phyloP scores from a whole-genome alignment of 2,888 invertebrate genomes.

The Luperina testacea region DNA sequence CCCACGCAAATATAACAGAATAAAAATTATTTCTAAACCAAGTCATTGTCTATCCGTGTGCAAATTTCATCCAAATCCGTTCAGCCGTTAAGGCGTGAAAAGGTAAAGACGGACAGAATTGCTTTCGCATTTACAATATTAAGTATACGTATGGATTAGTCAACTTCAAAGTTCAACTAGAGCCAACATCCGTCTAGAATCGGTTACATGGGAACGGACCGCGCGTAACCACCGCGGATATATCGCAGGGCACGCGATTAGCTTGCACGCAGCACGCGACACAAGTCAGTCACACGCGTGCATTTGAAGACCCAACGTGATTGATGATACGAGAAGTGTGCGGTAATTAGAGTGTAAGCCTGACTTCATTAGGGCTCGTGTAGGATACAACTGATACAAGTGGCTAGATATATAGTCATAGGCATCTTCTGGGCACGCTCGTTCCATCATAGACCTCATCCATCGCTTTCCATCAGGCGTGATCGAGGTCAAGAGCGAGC shows the following conservation, averaged over 20 bases:
- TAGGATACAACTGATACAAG: background rate
- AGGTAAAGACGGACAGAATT: background rate
- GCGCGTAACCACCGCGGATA: slow-evolving; percentile 47
- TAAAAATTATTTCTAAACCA: background rate
- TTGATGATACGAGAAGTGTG: slow-evolving; percentile 36
- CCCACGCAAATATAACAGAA: too few species aligned
- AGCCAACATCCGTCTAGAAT: slow-evolving; percentile 31
- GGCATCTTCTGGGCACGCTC: too few species aligned
- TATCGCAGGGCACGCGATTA: slow-evolving; percentile 45
- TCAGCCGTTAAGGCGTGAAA: background rate
- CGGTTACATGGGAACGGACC: slow-evolving; percentile 33
- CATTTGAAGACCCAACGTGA: slow-evolving; percentile 4
- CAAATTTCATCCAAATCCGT: background rate
- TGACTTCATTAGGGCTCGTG: background rate
- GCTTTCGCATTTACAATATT: background rate
- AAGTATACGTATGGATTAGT: background rate
- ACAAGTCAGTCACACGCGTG: slow-evolving; percentile 3
- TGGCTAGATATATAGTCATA: background rate
- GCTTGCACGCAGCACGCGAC: slow-evolving; percentile 39
- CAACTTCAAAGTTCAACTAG: too few species aligned
- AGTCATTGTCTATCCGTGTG: background rate
- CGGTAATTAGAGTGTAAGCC: background rate
- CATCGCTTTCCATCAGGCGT: too few species aligned
- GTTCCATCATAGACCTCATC: too few species aligned
- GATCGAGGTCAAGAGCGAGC: too few species aligned